Percentiles rank a stretch among this genome's conserved stretches.
phyloP scores from a whole-genome alignment of 1,140 invertebrate species.

The Hycleus cichorii region DNA sequence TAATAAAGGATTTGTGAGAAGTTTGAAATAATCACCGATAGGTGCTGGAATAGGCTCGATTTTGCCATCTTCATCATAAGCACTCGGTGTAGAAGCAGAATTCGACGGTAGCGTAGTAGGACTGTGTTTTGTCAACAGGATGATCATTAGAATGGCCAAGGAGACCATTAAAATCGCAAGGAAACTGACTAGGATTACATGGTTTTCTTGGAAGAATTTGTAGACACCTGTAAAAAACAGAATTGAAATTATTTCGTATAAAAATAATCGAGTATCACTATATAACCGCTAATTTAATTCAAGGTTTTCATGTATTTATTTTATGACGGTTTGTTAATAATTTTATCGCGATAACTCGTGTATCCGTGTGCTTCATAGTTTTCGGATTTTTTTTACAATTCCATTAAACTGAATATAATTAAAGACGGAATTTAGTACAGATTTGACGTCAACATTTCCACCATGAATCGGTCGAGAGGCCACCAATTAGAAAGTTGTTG shows the following conservation, averaged over 20 bases:
- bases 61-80: not conserved
- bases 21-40: not conserved
- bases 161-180: conserved; percentile 5
- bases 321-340: too few relatives aligned
- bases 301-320: not conserved
- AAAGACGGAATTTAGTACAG: too few relatives aligned
- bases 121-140: conserved; percentile 5
- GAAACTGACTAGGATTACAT: conserved; percentile 9
- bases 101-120: not conserved
- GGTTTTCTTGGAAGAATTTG: conserved; percentile 3
- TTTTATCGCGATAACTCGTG: too few relatives aligned
- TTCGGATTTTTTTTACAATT: too few relatives aligned
- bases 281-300: conserved; percentile 4
- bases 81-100: not conserved
- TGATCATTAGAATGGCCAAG: conserved; percentile 7
- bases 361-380: too few relatives aligned
- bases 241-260: too few relatives aligned
- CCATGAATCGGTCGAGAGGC: too few relatives aligned
- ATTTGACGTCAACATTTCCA: too few relatives aligned
- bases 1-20: not conserved
- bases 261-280: too few relatives aligned
- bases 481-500: too few relatives aligned
- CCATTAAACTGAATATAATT: too few relatives aligned
- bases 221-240: conserved; percentile 2
- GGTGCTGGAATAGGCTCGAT: conserved; percentile 1